Conservation (phyloP, 2,797 vertebrate genomes). For the Pipistrellus nathusii region DNA sequence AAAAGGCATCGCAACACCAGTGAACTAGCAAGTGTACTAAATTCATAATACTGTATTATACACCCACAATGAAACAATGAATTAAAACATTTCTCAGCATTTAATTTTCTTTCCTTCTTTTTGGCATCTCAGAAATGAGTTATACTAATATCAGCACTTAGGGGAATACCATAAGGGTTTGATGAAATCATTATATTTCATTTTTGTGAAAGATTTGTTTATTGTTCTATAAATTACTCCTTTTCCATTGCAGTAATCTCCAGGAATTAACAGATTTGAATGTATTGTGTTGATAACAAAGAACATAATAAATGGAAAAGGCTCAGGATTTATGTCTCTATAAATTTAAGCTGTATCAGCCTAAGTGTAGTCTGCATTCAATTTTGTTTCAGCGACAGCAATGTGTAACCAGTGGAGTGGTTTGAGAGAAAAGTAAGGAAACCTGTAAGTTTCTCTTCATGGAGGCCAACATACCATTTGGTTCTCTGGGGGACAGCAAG, state of each 20-base stretch:
- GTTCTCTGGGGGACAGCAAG: constrained; percentile 54
- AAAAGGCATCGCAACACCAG: not conserved
- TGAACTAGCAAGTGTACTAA: constrained; percentile 31
- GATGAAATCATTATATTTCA: constrained; percentile 63
- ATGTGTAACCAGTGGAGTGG: not conserved
- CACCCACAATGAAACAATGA: constrained; percentile 18
- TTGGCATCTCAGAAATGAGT: constrained; percentile 44
- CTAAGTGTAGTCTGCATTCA: not conserved
- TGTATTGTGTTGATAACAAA: constrained; percentile 56
- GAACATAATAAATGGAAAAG: constrained; percentile 38
- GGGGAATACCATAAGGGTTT: constrained; percentile 63
- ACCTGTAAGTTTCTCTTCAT: not conserved
- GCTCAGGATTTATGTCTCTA: constrained; percentile 51
- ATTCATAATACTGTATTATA: not conserved
- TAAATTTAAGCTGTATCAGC: constrained; percentile 21
- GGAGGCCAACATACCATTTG: not conserved
- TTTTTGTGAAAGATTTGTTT: constrained; percentile 57
- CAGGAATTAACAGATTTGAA: constrained; percentile 67
- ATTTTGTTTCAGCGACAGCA: constrained; percentile 40
- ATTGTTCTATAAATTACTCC: constrained; percentile 41
- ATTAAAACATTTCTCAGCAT: constrained; percentile 57
- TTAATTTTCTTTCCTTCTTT: not conserved
- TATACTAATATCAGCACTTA: constrained; percentile 38
- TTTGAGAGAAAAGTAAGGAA: not conserved
- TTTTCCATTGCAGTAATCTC: constrained; percentile 43